Evolutionary conservation across 1,140 invertebrate genomes (phyloP).

Genomic region (Aphidius gifuensis): DNA sequence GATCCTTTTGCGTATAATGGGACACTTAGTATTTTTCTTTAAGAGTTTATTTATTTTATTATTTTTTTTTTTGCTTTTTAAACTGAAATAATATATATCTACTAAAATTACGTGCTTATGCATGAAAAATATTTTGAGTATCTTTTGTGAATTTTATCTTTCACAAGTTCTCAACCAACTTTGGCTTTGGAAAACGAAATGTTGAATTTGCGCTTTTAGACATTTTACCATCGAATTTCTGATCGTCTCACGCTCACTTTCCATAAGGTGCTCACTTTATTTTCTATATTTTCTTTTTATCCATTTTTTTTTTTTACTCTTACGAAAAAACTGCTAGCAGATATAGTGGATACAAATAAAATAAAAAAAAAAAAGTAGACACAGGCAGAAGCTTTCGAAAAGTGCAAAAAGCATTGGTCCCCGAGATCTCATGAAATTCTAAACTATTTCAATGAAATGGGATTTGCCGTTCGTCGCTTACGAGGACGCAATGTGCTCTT

Average conservation of each 20-base stretch:
- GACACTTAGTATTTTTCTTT: no score
- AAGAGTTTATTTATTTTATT: not conserved
- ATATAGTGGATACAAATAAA: conserved; percentile 3
- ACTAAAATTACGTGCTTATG: no score
- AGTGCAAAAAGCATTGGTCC: conserved; percentile 21
- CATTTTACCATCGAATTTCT: conserved; percentile 9
- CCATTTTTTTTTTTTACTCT: not conserved
- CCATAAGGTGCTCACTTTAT: conserved; percentile 8
- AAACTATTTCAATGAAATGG: conserved; percentile 48
- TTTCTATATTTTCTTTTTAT: not conserved
- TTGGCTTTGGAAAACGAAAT: conserved; percentile 7
- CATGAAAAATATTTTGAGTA: no score
- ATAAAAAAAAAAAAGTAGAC: not conserved
- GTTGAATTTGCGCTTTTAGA: conserved; percentile 15
- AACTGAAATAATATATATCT: no score
- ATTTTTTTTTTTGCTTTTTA: conserved; percentile 5
- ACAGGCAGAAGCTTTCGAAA: conserved; percentile 16
- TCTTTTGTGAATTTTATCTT: no score
- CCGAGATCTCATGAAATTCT: conserved; percentile 41
- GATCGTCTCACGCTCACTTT: conserved; percentile 17
- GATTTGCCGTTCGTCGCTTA: conserved; percentile 32
- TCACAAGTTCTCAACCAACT: no score
- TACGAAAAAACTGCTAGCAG: not conserved
- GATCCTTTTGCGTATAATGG: no score
- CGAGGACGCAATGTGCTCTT: conserved; percentile 18